Conservation (phyloP, 2,888 invertebrate genomes). For the Abrostola triplasia region DNA sequence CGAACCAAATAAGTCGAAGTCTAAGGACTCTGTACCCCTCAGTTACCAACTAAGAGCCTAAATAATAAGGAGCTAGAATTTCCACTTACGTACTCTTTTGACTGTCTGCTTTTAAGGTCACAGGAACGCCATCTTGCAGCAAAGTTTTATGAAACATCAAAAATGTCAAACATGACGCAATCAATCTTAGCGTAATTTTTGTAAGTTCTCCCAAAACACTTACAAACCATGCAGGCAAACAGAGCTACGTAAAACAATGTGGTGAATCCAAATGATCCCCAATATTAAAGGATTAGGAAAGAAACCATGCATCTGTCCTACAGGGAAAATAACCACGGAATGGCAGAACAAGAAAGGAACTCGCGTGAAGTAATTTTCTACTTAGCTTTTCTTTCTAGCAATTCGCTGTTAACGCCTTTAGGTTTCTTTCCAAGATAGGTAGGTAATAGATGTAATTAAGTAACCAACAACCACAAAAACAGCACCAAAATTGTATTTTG, state of each 20-base stretch:
- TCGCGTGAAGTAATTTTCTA: constrained; percentile 57
- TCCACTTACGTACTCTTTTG: not conserved
- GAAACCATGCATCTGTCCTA: constrained; percentile 56
- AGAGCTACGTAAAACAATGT: constrained; percentile 14
- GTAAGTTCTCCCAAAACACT: constrained; percentile 2
- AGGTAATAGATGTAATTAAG: not conserved
- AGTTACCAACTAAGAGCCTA: too few species aligned
- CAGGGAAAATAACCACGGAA: constrained; percentile 46
- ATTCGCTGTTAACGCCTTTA: not conserved
- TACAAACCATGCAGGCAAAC: constrained; percentile 14
- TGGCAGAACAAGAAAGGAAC: constrained; percentile 49
- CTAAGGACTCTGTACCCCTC: too few species aligned
- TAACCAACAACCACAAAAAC: too few species aligned
- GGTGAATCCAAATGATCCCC: constrained; percentile 57
- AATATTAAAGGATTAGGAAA: constrained; percentile 48
- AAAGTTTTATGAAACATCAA: not conserved
- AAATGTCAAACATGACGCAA: constrained; percentile 32
- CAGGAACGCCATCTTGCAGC: not conserved
- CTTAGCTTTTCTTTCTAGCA: not conserved
- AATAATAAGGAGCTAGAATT: too few species aligned
- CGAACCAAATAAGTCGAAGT: too few species aligned
- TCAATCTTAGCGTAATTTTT: constrained; percentile 8
- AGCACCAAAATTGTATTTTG: too few species aligned
- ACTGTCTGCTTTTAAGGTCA: not conserved
- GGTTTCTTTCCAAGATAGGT: not conserved